A percentile compares a stretch with the other conserved stretches of the same genome.
phyloP scores from a whole-genome alignment of 64 coral and sea anemone species.

The Hydrozoanthus tunicans region DNA sequence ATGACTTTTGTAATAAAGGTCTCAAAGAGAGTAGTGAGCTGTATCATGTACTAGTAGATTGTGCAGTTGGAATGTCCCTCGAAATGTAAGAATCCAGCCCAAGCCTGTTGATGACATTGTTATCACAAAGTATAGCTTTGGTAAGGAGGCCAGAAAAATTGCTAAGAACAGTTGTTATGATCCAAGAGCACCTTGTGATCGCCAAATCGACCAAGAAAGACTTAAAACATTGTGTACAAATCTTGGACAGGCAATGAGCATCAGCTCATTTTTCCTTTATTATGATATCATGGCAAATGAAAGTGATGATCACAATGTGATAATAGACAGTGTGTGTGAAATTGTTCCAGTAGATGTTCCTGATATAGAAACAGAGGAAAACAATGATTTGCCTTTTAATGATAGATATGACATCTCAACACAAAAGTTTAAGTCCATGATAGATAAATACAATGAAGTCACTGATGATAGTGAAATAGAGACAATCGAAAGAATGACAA shows the following conservation, averaged over 20 bases:
- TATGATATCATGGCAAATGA: constrained; percentile 39
- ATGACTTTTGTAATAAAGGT: constrained; percentile 63
- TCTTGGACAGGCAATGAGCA: constrained; percentile 16
- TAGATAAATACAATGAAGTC: background rate
- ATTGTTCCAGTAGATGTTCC: constrained; percentile 40
- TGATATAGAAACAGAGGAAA: background rate
- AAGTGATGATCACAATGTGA: constrained; percentile 20
- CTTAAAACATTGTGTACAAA: constrained; percentile 17
- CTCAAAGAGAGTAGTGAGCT: constrained; percentile 39
- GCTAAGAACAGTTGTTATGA: constrained; percentile 59
- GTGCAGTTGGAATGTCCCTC: constrained; percentile 67
- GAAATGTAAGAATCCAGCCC: constrained; percentile 59
- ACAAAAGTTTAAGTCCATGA: background rate
- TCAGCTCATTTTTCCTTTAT: constrained; percentile 64
- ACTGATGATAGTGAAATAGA: constrained; percentile 49
- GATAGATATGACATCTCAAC: constrained; percentile 57
- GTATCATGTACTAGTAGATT: constrained; percentile 60
- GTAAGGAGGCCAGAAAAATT: constrained; percentile 12
- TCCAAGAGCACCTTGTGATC: constrained; percentile 60
- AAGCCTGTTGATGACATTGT: constrained; percentile 56
- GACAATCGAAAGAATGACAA: constrained; percentile 40
- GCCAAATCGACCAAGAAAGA: constrained; percentile 7
- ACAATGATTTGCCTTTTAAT: constrained; percentile 62
- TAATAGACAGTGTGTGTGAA: constrained; percentile 68
- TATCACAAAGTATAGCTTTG: constrained; percentile 56